Evolutionary conservation across 2,113 vertebrate species (phyloP), one percentile per base, ranked within the genome.

Genomic region (Terrapene triunguis): DNA sequence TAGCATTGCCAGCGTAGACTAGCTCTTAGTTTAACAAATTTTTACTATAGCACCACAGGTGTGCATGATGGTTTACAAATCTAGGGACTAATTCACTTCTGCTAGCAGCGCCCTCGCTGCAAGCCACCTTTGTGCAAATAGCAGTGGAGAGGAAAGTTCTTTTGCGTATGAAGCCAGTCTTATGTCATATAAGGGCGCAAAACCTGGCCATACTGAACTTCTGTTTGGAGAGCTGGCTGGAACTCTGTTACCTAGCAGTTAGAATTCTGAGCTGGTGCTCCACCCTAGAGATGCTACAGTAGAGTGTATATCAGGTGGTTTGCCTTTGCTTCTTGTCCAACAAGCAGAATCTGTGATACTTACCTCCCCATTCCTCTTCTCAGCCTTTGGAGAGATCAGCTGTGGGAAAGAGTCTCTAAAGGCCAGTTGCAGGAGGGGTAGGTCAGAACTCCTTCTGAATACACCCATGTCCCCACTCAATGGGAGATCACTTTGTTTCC

Each of bases 331-430:
- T 27, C 72, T 47, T 87, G 90, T 78, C 78, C 5, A 1, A 2
- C 25, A 50, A 51, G 78, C 82, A 82, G 79, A 47, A 44, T 50
- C 7, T 74, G 59, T 65, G 55, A 0, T 32, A 0, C 42, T 22
- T 65, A 48, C 29, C 5, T 90, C 80, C 69, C 35, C 44, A 0
- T 62, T 9, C 0, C 32, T 0, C 0, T 24, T 6, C 21, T 62
- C 11, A 14, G 59, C 47, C 11, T 21, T 17, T 54, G 57, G 21
- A 19, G 42, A 38, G 65, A 24, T 10, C 44, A 19, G 6, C 9
- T 1, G 8, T 44, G 59, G 24, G 35, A 9, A 74, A 48, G 14
- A 48, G n/a, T 59, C 25, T 27, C 38, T 53, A 42, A 8, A 44
- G 3, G 13, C 25, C 11, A 78, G 2, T 51, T 83, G 50, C 42